Conservation (phyloP, 2,888 invertebrate species). For the Ochropleura leucogaster region DNA sequence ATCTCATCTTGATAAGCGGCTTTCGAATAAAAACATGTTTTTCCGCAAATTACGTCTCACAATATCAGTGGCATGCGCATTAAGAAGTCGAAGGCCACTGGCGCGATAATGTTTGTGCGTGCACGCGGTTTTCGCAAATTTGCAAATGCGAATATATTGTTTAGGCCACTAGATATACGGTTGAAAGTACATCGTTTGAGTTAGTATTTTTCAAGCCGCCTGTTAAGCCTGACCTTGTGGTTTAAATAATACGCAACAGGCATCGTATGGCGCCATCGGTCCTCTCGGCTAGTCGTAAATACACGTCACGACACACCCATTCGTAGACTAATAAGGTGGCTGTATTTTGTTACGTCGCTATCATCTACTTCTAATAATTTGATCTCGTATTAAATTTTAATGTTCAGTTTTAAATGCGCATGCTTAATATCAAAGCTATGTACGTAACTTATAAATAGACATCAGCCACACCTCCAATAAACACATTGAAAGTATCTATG, state of each 20-base stretch:
- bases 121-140: slow-evolving; percentile 63
- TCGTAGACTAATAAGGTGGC: slow-evolving; percentile 84
- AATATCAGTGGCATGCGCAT: slow-evolving; percentile 74
- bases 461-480: slow-evolving; percentile 50
- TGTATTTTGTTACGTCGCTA: slow-evolving; percentile 75
- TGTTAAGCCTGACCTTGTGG: slow-evolving; percentile 81
- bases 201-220: slow-evolving; percentile 70
- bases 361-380: slow-evolving; percentile 40
- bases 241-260: slow-evolving; percentile 87
- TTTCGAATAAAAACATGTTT: slow-evolving; percentile 76
- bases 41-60: slow-evolving; percentile 66
- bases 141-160: slow-evolving; percentile 65
- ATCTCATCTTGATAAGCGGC: slow-evolving; percentile 50
- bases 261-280: slow-evolving; percentile 73
- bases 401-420: slow-evolving; percentile 42
- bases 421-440: slow-evolving; percentile 13
- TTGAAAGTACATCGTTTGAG: slow-evolving; percentile 74
- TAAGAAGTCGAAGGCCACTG: slow-evolving; percentile 76
- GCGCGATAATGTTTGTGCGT: slow-evolving; percentile 78
- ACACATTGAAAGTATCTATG: not conserved
- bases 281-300: slow-evolving; percentile 75
- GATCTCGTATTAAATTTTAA: slow-evolving; percentile 33
- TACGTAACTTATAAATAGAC: slow-evolving; percentile 13
- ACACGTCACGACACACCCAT: slow-evolving; percentile 90
- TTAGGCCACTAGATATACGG: slow-evolving; percentile 73